Evolutionary conservation across 2,113 vertebrate genomes (phyloP), one percentile per base, ranked within the genome.

Genomic region (Recurvirostra avosetta): DNA sequence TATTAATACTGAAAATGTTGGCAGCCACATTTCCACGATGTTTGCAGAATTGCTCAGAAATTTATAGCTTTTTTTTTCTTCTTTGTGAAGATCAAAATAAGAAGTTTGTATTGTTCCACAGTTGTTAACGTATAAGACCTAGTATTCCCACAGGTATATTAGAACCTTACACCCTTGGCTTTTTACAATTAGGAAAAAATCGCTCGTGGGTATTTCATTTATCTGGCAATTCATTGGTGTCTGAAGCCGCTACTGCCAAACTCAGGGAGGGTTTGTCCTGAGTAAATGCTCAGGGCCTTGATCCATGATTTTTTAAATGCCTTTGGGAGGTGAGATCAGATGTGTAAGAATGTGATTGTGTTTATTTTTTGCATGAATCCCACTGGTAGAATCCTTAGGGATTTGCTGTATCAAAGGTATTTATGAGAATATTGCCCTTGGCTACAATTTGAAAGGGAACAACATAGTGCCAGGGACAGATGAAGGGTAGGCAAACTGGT

Each of bases 361-460:
- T 95, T 96, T 95, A 80, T 96, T 95, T 94, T 94, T 91, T 59
- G 67, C 80, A 34, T 78, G 55, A 86, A 84, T 91, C 52, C 21
- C 40, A 50, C 67, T 81, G 45, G 38, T 84, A 63, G 83, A 94
- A 76, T 95, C 79, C 80, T 84, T 77, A 45, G 88, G 79, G 79
- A 83, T 95, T 95, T 96, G 55, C 91, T 91, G 75, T 77, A 94
- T 93, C 78, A 85, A 89, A 92, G 41, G 70, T 92, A 92, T 91
- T 92, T 66, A 92, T 89, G 43, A 77, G 59, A 88, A 86, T 91
- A 77, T 92, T 81, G 86, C 68, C 76, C 76, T 92, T 14, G 23
- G 86, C 89, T 86, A 32, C 18, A 47, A 15, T 62, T 71, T 87
- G 65, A 88, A 89, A 94, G 83, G 52, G 41, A 92, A 55, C 23